A percentile compares a stretch with the other conserved stretches of the same genome.
These are phyloP conservation scores for Dicyrtomina minuta DNA, from an alignment of 2,888 invertebrate genomes.

Conservation along the genomic window DNA sequence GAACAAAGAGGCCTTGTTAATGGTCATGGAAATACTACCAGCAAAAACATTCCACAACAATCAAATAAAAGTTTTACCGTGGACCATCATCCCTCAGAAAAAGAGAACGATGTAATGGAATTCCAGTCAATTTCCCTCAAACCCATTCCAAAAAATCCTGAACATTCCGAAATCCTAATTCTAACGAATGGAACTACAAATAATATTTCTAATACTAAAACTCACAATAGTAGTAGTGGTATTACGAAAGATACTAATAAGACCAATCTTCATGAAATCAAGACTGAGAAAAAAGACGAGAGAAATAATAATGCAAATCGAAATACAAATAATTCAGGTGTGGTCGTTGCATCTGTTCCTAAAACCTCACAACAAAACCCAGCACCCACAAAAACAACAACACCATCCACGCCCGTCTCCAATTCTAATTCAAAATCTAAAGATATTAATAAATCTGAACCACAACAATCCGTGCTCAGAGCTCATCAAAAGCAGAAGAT, in stretches of 20 bases:
- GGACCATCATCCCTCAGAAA: constrained; percentile 4
- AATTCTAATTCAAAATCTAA: constrained; percentile 2
- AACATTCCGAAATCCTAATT: constrained; percentile 18
- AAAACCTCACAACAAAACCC: background rate
- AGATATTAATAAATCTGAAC: constrained; percentile 8
- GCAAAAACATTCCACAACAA: constrained; percentile 12
- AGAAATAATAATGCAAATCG: constrained; percentile 21
- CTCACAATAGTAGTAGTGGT: constrained; percentile 9
- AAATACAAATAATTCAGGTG: background rate
- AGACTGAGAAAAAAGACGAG: constrained; percentile 28
- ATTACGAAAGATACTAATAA: constrained; percentile 19
- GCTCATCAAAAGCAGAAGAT: constrained; percentile 52
- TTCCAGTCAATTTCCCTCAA: constrained; percentile 32
- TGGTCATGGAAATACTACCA: background rate
- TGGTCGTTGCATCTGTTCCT: background rate
- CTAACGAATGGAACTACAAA: constrained; percentile 8
- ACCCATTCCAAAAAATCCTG: constrained; percentile 5
- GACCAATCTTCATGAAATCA: constrained; percentile 11
- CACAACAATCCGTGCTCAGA: constrained; percentile 35
- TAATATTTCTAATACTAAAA: background rate
- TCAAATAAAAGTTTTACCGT: background rate
- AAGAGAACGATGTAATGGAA: constrained; percentile 28
- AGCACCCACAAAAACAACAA: background rate
- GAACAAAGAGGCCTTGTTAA: background rate
- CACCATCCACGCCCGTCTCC: background rate